phyloP scores from a whole-genome alignment of 2,888 invertebrate species.

The Eueremaeus valkanovi region DNA sequence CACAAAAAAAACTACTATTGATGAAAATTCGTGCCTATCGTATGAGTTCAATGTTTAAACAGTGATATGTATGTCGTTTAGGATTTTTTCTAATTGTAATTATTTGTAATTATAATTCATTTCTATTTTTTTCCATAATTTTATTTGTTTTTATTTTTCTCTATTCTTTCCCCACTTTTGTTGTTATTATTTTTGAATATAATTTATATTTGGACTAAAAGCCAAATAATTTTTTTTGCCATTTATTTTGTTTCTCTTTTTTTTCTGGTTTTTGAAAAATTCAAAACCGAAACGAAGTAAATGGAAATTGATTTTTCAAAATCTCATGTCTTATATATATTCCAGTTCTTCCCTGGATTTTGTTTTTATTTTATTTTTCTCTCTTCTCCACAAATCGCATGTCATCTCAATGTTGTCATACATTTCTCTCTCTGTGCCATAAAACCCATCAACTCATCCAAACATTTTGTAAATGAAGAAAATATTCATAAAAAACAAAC shows the following conservation, averaged over 20 bases:
- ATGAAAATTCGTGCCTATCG: slow-evolving; percentile 32
- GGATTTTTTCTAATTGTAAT: background rate
- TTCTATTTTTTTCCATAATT: background rate
- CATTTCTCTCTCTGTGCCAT: slow-evolving; percentile 14
- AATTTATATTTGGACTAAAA: too few species aligned
- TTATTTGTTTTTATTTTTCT: background rate
- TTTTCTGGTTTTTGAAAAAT: too few species aligned
- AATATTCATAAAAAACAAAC: background rate
- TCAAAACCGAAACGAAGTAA: background rate
- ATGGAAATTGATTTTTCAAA: background rate
- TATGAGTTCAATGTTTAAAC: slow-evolving; percentile 5
- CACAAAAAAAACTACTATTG: background rate
- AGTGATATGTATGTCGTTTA: slow-evolving; percentile 28
- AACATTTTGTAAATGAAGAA: slow-evolving; percentile 27
- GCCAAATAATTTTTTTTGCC: too few species aligned
- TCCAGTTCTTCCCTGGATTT: background rate
- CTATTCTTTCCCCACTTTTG: background rate
- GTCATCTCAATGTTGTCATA: background rate
- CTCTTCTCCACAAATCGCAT: background rate
- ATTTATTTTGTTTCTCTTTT: background rate
- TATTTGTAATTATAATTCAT: background rate
- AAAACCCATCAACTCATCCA: background rate
- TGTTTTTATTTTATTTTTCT: background rate
- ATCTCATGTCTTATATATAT: background rate
- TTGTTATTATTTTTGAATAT: background rate